phyloP scores from a whole-genome alignment of 2,888 invertebrate species.

The Dynastes hyllus region DNA sequence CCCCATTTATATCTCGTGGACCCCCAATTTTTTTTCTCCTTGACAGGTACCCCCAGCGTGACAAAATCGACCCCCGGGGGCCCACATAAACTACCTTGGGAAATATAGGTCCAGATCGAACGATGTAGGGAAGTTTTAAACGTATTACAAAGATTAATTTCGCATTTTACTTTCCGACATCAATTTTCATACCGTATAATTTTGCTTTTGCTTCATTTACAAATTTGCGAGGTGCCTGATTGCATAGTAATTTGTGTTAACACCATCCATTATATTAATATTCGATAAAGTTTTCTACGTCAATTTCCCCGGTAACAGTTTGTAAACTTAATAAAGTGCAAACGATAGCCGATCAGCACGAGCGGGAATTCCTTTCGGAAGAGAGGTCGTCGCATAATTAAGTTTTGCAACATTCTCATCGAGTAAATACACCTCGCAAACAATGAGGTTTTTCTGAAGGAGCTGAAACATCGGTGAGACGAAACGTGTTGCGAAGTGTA shows the following conservation, averaged over 20 bases:
- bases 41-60: too few relatives aligned
- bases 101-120: too few relatives aligned
- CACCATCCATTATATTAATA: slow-evolving; percentile 30
- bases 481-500: too few relatives aligned
- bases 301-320: slow-evolving; percentile 41
- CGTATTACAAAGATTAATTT: background rate
- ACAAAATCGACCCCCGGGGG: too few relatives aligned
- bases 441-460: slow-evolving; percentile 27
- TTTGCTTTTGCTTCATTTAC: slow-evolving; percentile 1
- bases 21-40: too few relatives aligned
- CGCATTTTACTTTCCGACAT: background rate
- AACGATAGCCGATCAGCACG: slow-evolving; percentile 38
- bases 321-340: slow-evolving; percentile 46
- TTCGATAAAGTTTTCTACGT: slow-evolving; percentile 34
- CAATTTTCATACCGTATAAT: slow-evolving; percentile 1
- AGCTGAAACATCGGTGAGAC: background rate
- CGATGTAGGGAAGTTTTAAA: too few relatives aligned
- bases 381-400: slow-evolving; percentile 36
- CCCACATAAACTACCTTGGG: too few relatives aligned
- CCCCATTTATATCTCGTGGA: too few relatives aligned
- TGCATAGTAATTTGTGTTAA: slow-evolving; percentile 33
- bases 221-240: slow-evolving; percentile 16
- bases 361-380: slow-evolving; percentile 24
- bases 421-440: slow-evolving; percentile 44
- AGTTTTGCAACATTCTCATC: slow-evolving; percentile 44